Conservation (phyloP, 2,888 invertebrate species). For the Argyresthia albistria region DNA sequence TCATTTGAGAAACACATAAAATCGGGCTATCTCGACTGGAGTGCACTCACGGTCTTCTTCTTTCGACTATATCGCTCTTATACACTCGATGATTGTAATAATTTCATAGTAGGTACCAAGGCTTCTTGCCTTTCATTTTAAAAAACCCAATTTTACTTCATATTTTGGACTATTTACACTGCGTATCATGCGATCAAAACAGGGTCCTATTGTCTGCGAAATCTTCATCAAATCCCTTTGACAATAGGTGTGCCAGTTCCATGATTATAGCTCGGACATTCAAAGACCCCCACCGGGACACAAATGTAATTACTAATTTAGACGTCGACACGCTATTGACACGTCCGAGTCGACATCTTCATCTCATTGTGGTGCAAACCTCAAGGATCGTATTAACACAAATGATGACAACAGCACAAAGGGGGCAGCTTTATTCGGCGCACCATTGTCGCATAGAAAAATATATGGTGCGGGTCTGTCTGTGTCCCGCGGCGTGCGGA, state of each 20-base stretch:
- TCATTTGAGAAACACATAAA: slow-evolving; percentile 54
- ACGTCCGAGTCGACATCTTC: slow-evolving; percentile 53
- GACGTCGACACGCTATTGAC: slow-evolving; percentile 65
- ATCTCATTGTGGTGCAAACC: slow-evolving; percentile 66
- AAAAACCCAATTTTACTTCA: too few species aligned
- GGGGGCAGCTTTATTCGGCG: slow-evolving; percentile 44
- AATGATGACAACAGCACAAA: slow-evolving; percentile 67
- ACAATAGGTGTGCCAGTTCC: slow-evolving; percentile 34
- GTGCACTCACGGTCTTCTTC: slow-evolving; percentile 9
- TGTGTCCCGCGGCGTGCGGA: slow-evolving; percentile 38
- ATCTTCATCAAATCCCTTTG: slow-evolving; percentile 32
- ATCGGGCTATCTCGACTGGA: slow-evolving; percentile 36
- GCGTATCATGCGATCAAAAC: not conserved
- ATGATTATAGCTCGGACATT: slow-evolving; percentile 41
- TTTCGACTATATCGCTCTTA: too few species aligned
- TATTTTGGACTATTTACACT: not conserved
- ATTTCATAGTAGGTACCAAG: too few species aligned
- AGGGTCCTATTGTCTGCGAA: slow-evolving; percentile 10
- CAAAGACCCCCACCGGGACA: slow-evolving; percentile 58
- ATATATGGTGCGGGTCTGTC: slow-evolving; percentile 47
- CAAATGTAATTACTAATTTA: slow-evolving; percentile 66
- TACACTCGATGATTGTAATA: too few species aligned
- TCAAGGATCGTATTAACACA: slow-evolving; percentile 70
- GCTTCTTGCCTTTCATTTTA: too few species aligned
- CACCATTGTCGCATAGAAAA: slow-evolving; percentile 65